Percentiles rank a stretch among this genome's conserved stretches.
Evolutionary conservation across 2,888 invertebrate genomes (phyloP).

Genomic region (Ochropacha duplaris): DNA sequence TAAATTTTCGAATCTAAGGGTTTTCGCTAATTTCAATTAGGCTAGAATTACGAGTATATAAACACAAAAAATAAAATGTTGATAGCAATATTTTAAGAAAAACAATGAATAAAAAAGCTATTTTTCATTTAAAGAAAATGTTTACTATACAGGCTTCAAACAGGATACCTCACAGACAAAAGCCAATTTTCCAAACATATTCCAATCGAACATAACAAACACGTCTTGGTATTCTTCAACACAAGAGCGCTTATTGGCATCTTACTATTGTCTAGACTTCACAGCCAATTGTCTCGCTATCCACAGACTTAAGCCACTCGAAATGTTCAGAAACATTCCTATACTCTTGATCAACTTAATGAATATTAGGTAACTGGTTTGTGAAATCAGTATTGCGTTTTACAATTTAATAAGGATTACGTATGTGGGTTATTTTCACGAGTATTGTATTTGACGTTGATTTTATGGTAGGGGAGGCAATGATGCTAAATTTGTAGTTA

Average conservation of each 20-base stretch:
- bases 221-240: neutral
- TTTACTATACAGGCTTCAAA: neutral
- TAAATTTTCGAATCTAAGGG: too few species aligned
- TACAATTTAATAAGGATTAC: neutral
- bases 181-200: conserved; percentile 20
- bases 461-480: too few species aligned
- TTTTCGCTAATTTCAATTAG: too few species aligned
- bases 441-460: too few species aligned
- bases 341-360: conserved; percentile 9
- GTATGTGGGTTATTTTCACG: too few species aligned
- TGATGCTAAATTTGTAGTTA: too few species aligned
- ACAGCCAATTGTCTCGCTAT: conserved; percentile 38
- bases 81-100: neutral
- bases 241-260: conserved; percentile 32
- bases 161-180: conserved; percentile 5
- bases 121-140: neutral
- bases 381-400: neutral
- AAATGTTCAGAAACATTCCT: conserved; percentile 16
- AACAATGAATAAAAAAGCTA: neutral
- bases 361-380: neutral
- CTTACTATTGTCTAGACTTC: conserved; percentile 49
- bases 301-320: conserved; percentile 16
- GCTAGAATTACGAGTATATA: too few species aligned
- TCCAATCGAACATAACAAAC: neutral
- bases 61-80: too few species aligned